Conservation (phyloP, 2,888 invertebrate species). For the Eledona agricola region DNA sequence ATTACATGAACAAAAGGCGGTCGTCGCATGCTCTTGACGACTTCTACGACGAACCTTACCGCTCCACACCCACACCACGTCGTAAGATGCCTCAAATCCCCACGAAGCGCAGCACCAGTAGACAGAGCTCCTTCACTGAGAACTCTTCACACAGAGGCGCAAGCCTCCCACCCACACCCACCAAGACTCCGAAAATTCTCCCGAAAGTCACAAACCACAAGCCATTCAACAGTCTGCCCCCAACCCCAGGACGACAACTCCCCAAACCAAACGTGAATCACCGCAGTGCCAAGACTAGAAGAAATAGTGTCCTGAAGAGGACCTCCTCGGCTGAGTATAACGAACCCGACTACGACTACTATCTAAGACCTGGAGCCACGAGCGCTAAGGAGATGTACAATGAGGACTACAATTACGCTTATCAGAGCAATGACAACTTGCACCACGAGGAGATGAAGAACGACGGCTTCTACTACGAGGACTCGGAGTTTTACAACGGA, state of each 20-base stretch:
- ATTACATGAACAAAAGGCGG: conserved; percentile 66
- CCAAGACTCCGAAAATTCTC: conserved; percentile 58
- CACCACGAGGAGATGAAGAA: conserved; percentile 48
- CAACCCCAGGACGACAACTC: conserved; percentile 67
- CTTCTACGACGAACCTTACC: conserved; percentile 43
- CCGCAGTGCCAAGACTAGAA: conserved; percentile 57
- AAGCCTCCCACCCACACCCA: conserved; percentile 62
- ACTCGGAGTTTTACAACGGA: conserved; percentile 41
- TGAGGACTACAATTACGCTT: conserved; percentile 77
- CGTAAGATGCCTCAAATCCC: conserved; percentile 62
- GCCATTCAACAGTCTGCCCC: conserved; percentile 62
- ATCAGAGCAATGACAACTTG: conserved; percentile 73
- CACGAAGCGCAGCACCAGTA: conserved; percentile 55
- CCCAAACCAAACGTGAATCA: conserved; percentile 61
- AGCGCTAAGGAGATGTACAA: conserved; percentile 66
- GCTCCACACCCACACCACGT: conserved; percentile 55
- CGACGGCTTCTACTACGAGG: conserved; percentile 51
- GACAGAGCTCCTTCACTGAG: conserved; percentile 59
- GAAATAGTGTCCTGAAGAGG: conserved; percentile 57
- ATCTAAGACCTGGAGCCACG: conserved; percentile 57
- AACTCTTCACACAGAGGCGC: conserved; percentile 58
- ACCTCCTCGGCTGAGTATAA: conserved; percentile 61
- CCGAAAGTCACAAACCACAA: conserved; percentile 45
- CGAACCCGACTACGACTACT: conserved; percentile 53
- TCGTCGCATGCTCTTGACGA: conserved; percentile 53